Conservation (phyloP, 2,113 vertebrate genomes). For the Notiomystis cincta region DNA sequence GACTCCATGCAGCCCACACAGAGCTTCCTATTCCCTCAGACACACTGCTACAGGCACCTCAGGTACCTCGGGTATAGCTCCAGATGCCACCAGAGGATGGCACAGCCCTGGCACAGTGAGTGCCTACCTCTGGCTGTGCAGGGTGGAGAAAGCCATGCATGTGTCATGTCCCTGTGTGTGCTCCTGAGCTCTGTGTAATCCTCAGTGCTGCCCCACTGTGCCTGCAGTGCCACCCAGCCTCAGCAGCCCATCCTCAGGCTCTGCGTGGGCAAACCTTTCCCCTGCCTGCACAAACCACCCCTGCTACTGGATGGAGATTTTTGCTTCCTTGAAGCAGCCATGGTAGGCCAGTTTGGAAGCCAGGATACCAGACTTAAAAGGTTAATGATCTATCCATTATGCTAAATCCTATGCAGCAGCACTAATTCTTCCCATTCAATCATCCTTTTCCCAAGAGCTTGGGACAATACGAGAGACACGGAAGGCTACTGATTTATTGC, state of each 20-base stretch:
- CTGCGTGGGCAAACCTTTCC: not conserved
- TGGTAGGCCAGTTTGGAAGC: not conserved
- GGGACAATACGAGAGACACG: not conserved
- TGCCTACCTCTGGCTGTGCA: not conserved
- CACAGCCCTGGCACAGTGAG: not conserved
- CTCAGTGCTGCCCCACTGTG: not conserved
- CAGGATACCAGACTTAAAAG: constrained; percentile 13
- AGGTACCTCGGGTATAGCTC: rapidly evolving
- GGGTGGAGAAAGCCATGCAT: not conserved
- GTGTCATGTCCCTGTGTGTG: rapidly evolving
- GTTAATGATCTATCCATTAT: constrained; percentile 42
- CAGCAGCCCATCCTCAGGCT: not conserved
- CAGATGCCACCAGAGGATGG: not conserved
- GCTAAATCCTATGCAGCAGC: constrained; percentile 20
- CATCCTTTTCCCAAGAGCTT: constrained; percentile 37
- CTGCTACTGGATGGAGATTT: not conserved
- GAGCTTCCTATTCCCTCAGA: not conserved
- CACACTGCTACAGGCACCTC: not conserved
- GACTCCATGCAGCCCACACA: not conserved
- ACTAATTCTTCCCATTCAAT: constrained; percentile 38
- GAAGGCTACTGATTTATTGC: constrained; percentile 43
- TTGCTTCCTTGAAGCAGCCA: not conserved
- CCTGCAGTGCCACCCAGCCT: not conserved
- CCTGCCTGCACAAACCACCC: not conserved
- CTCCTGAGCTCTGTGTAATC: not conserved